Evolutionary conservation across 2,113 vertebrate genomes (phyloP), one percentile per base, ranked within the genome.

Genomic region (Copsychus sechellarum): DNA sequence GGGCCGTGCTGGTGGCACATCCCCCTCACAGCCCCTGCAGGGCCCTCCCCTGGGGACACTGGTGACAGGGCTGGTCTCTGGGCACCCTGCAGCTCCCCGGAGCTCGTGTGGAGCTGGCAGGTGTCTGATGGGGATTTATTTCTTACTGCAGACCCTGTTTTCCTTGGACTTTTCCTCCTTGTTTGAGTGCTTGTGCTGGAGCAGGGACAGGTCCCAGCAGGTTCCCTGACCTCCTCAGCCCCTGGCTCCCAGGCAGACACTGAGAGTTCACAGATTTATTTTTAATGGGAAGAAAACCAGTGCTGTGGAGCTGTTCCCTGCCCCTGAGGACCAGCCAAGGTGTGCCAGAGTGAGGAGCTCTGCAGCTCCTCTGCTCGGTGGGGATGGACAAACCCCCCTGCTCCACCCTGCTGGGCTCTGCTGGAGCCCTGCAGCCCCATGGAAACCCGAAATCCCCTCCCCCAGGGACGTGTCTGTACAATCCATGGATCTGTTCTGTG

Each of bases 151-250:
- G 11, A 29, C 66, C 15, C 45, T 40, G 65, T 5, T 65, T 51
- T 11, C 43, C 25, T 82, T 61, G 74, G 62, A 9, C 5, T 48
- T 47, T 11, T 25, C 40, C 61, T 42, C 64, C 81, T 74, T 25
- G 74, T 8, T 54, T 14, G 6, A 34, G 42, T 34, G 65, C 28
- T 15, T 8, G 51, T 21, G 53, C 42, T 25, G 36, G 34, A 81
- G 66, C 38, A 24, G 2, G 54, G 48, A 29, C 43, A 19, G 1
- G 0, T 48, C 61, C 21, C 54, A 12, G 5, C 31, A 1, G 4
- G 7, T 7, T 24, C 29, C 33, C 45, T 14, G 45, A 14, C 43
- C 70, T 61, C 60, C 53, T 79, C 81, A 29, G 34, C 88, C 81
- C 45, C 69, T 56, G 26, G 26, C 64, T 80, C 12, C 2, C 9